Evolutionary conservation across 2,113 vertebrate genomes (phyloP), one percentile per base, ranked within the genome.

Genomic region (Myiagra hebetior): DNA sequence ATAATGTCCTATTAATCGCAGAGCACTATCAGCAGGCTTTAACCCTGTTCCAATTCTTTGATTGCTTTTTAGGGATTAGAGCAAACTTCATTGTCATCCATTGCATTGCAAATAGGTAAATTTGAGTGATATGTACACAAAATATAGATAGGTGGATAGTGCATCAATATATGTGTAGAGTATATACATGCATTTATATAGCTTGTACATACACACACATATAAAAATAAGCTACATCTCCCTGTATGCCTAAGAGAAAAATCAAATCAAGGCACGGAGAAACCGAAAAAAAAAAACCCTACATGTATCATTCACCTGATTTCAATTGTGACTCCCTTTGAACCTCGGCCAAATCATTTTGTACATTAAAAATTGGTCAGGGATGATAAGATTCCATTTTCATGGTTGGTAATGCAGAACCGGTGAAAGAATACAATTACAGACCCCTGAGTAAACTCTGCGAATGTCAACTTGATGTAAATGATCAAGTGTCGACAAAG

Each of bases 311-410:
- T 99, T 99, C 99, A 99, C 99, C 99, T 99, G 99, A 99, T 99
- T 99, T 99, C 99, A 99, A 99, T 99, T 99, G 99, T 99, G 98
- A 98, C 98, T 98, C 98, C 97, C 98, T 98, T 99, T 99, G 99
- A 99, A 99, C 98, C 98, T 98, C 98, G 98, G 99, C 99, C 99
- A 99, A 99, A 99, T 99, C 99, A 99, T 99, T 99, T 99, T 99
- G 99, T 99, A 99, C 99, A 99, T 99, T 99, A 99, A 99, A 99
- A 99, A 99, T 99, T 99, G 99, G 99, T 99, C 99, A 99, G 98
- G 99, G 99, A 99, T 99, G 99, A 99, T 99, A 99, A 99, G 99
- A 99, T 99, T 99, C 99, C 99, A 99, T 99, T 99, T 99, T 99
- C 99, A 99, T 98, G 99, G 99, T 99, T 99, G 99, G 99, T 98